Percentiles rank a stretch among this genome's conserved stretches.
Evolutionary conservation across 2,888 invertebrate species (phyloP).

Genomic region (Nomada lathburiana): DNA sequence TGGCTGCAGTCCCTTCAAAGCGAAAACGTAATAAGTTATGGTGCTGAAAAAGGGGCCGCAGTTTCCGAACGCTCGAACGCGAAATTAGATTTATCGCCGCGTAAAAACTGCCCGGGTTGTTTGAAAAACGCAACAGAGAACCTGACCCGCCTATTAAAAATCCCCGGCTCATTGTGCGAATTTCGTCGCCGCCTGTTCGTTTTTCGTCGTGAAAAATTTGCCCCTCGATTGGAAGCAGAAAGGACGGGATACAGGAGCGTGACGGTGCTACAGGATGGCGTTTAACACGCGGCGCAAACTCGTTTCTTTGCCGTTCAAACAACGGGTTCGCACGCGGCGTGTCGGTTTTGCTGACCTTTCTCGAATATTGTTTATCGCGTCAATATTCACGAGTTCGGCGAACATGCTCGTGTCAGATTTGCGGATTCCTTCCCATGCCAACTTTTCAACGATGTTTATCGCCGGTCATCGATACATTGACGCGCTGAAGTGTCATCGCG

Average conservation of each 20-base stretch:
- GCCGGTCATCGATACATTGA: conserved; percentile 41
- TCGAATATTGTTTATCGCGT: conserved; percentile 34
- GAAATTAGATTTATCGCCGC: conserved; percentile 5
- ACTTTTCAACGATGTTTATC: conserved; percentile 15
- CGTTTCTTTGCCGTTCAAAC: background rate
- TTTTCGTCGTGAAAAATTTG: background rate
- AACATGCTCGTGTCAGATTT: conserved; percentile 16
- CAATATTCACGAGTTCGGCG: conserved; percentile 27
- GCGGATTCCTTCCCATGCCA: conserved; percentile 3
- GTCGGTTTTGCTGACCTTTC: background rate
- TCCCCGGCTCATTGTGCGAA: background rate
- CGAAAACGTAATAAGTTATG: background rate
- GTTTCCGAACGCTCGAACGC: background rate
- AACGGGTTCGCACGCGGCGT: background rate
- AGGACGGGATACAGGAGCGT: background rate
- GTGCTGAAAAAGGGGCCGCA: background rate
- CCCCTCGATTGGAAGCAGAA: background rate
- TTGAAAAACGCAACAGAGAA: background rate
- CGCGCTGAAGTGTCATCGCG: background rate
- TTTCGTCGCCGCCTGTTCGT: background rate
- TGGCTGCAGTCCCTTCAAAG: background rate
- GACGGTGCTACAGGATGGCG: too few species aligned
- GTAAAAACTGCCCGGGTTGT: background rate
- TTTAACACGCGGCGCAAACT: background rate
- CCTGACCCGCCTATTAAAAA: background rate